A percentile compares a stretch with the other conserved stretches of the same genome.
Conservation (phyloP, 2,113 vertebrate species). For the Oenanthe oenanthe region DNA sequence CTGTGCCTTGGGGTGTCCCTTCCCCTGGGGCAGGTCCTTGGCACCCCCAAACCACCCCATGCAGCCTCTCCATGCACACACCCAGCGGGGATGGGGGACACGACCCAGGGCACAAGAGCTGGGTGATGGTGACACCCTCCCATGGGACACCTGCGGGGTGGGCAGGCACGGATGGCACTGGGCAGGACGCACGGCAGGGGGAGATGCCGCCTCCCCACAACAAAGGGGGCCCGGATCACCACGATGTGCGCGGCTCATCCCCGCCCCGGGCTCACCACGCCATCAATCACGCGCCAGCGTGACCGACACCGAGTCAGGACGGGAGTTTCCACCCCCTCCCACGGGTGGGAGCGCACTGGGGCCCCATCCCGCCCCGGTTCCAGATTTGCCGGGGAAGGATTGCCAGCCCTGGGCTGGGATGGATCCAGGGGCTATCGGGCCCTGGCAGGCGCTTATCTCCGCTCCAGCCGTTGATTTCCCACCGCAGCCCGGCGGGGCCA, state of each 20-base stretch:
- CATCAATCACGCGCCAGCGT: not conserved
- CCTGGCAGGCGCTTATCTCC: not conserved
- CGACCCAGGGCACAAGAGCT: rapidly evolving
- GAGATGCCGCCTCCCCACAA: not conserved
- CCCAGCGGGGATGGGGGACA: not conserved
- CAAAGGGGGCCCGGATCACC: not conserved
- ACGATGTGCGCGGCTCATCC: not conserved
- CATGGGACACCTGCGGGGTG: rapidly evolving
- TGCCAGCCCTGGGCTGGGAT: not conserved
- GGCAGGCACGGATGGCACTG: rapidly evolving
- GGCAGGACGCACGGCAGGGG: rapidly evolving
- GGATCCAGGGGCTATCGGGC: not conserved
- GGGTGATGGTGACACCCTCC: not conserved
- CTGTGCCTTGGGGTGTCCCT: not conserved
- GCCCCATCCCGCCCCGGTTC: not conserved
- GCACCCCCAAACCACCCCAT: rapidly evolving
- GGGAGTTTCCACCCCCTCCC: not conserved
- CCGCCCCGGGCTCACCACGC: not conserved
- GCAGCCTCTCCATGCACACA: rapidly evolving
- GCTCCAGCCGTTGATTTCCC: not conserved
- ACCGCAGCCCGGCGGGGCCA: not conserved
- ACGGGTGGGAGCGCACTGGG: not conserved
- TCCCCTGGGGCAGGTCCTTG: not conserved
- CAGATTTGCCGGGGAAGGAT: not conserved
- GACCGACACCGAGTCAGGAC: not conserved